phyloP scores from a whole-genome alignment of 2,888 invertebrate genomes.

The Merodon equestris region DNA sequence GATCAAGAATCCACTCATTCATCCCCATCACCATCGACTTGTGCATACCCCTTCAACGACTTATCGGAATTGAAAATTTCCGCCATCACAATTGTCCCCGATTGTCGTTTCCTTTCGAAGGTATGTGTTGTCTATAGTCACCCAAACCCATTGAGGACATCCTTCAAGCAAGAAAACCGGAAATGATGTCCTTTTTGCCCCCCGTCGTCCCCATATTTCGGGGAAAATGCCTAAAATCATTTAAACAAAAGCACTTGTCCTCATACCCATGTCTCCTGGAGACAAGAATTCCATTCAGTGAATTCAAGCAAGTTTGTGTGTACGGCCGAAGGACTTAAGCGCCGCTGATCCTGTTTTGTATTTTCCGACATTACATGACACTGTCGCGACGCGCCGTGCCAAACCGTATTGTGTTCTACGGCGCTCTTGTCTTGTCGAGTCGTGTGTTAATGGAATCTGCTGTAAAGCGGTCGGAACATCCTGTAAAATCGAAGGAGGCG shows the following conservation, averaged over 20 bases:
- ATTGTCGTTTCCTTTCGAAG: slow-evolving; percentile 22
- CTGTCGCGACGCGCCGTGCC: slow-evolving; percentile 16
- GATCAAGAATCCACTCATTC: slow-evolving; percentile 56
- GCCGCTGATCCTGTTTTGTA: slow-evolving; percentile 29
- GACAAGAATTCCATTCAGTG: slow-evolving; percentile 61
- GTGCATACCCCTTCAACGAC: background rate
- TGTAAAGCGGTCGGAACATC: slow-evolving; percentile 60
- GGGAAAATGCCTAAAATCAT: slow-evolving; percentile 62
- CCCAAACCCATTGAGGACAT: background rate
- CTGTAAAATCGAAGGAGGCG: slow-evolving; percentile 38
- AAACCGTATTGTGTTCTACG: background rate
- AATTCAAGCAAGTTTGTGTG: slow-evolving; percentile 21
- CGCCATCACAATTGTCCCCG: slow-evolving; percentile 38
- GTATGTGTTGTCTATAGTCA: slow-evolving; percentile 11
- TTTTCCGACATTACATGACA: slow-evolving; percentile 43
- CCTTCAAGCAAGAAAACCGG: slow-evolving; percentile 42
- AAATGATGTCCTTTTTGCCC: slow-evolving; percentile 65
- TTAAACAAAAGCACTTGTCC: slow-evolving; percentile 61
- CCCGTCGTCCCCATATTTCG: too few relatives aligned
- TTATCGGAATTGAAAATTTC: slow-evolving; percentile 58
- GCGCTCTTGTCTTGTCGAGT: slow-evolving; percentile 27
- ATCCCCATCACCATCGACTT: slow-evolving; percentile 4
- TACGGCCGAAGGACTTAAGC: slow-evolving; percentile 48
- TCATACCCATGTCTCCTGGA: slow-evolving; percentile 37
- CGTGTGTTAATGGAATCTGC: slow-evolving; percentile 61